Conservation (phyloP, 1,140 invertebrate genomes). For the Cardiocondyla obscurior region DNA sequence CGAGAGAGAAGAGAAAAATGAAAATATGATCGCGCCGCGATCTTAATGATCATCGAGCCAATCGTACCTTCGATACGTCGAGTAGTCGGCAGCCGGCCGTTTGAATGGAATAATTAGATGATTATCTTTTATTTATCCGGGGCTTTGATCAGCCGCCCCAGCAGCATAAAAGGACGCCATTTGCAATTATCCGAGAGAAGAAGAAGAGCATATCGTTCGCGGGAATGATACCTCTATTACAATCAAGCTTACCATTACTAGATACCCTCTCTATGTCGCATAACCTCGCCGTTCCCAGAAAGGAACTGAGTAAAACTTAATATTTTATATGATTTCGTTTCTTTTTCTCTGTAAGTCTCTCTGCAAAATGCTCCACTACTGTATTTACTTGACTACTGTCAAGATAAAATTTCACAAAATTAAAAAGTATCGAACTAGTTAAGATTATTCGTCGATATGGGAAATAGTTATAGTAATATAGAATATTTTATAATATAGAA, state of each 20-base stretch:
- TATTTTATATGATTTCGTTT: not conserved
- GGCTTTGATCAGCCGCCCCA: slow-evolving; percentile 78
- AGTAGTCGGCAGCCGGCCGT: slow-evolving; percentile 51
- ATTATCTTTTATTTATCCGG: slow-evolving; percentile 80
- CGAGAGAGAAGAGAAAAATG: slow-evolving; percentile 50
- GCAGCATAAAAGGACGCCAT: slow-evolving; percentile 77
- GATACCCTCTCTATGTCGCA: slow-evolving; percentile 38
- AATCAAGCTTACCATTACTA: slow-evolving; percentile 83
- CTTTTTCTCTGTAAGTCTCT: not conserved
- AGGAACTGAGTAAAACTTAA: slow-evolving; percentile 54
- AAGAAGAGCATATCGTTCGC: slow-evolving; percentile 73
- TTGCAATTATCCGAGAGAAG: slow-evolving; percentile 80
- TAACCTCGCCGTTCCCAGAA: slow-evolving; percentile 57
- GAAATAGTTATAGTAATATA: not conserved
- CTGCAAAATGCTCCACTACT: not conserved
- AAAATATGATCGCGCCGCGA: slow-evolving; percentile 66
- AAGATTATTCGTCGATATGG: not conserved
- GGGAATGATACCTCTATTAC: slow-evolving; percentile 83
- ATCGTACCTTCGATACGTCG: slow-evolving; percentile 54
- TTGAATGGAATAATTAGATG: slow-evolving; percentile 81
- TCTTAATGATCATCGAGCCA: slow-evolving; percentile 71
- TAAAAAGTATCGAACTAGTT: not conserved
- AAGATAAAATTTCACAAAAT: not conserved
- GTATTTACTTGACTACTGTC: not conserved
- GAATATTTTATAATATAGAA: not conserved